Evolutionary conservation across 2,113 vertebrate species (phyloP).

Genomic region (Talpa occidentalis): DNA sequence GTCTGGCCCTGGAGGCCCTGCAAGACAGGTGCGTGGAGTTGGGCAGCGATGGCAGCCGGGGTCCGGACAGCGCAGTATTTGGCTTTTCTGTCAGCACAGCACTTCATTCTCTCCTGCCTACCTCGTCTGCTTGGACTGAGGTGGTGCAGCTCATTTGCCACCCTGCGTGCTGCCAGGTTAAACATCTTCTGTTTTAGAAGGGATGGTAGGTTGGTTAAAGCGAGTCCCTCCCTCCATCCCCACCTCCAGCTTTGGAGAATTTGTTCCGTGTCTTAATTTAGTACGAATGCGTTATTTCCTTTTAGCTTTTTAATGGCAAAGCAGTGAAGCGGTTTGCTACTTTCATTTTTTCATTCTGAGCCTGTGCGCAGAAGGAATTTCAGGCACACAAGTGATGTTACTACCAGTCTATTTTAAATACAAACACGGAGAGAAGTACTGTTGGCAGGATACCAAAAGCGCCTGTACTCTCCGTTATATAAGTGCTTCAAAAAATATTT

Average conservation of each 20-base stretch:
- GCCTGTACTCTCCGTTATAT: slow-evolving; percentile 71
- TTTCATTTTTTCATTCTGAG: slow-evolving; percentile 64
- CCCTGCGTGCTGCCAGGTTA: slow-evolving; percentile 53
- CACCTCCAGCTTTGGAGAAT: slow-evolving; percentile 40
- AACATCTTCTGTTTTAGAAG: background rate
- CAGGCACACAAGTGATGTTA: slow-evolving; percentile 77
- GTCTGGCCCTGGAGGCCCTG: background rate
- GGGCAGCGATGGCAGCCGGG: background rate
- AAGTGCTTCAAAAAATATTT: slow-evolving; percentile 67
- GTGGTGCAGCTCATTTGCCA: background rate
- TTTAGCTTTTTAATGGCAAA: slow-evolving; percentile 50
- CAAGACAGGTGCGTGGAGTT: slow-evolving; percentile 8
- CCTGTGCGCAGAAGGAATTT: slow-evolving; percentile 68
- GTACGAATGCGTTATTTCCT: slow-evolving; percentile 64
- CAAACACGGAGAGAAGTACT: slow-evolving; percentile 76
- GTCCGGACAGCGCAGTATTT: background rate
- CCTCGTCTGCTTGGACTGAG: background rate
- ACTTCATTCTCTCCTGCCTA: background rate
- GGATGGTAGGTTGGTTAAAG: slow-evolving; percentile 43
- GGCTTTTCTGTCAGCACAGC: background rate
- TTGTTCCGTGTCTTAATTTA: slow-evolving; percentile 67
- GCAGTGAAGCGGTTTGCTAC: slow-evolving; percentile 45
- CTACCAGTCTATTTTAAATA: slow-evolving; percentile 82
- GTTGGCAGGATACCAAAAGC: slow-evolving; percentile 71
- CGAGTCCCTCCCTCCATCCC: background rate